Conservation (phyloP, 2,888 invertebrate species). For the Unio pictorum region DNA sequence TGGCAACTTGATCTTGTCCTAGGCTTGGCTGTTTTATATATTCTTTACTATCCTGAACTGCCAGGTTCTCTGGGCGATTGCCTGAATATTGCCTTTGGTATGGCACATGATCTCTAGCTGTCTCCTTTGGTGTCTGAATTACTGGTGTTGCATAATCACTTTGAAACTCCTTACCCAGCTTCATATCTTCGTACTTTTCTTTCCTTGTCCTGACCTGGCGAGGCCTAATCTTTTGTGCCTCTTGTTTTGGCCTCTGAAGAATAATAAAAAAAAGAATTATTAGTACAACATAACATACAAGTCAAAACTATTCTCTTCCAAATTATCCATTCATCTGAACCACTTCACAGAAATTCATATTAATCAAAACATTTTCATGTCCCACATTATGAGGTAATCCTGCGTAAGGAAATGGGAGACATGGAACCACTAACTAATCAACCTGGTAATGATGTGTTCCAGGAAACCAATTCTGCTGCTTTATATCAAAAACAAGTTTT, state of each 20-base stretch:
- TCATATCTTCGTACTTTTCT: slow-evolving; percentile 44
- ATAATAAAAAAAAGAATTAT: too few species aligned
- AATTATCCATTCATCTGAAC: too few species aligned
- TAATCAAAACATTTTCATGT: too few species aligned
- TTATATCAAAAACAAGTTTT: too few species aligned
- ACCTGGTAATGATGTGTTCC: too few species aligned
- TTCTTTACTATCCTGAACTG: slow-evolving; percentile 15
- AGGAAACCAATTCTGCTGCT: too few species aligned
- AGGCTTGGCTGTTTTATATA: slow-evolving; percentile 6
- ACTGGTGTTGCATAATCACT: slow-evolving; percentile 37
- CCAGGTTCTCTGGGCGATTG: slow-evolving; percentile 30
- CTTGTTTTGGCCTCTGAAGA: slow-evolving; percentile 25
- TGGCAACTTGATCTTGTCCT: slow-evolving; percentile 11
- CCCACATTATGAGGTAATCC: too few species aligned
- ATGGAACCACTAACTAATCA: too few species aligned
- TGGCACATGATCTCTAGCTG: slow-evolving; percentile 10
- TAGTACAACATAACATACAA: too few species aligned
- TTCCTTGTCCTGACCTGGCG: slow-evolving; percentile 35
- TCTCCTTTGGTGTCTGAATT: not conserved
- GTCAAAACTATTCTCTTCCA: too few species aligned
- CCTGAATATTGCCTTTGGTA: slow-evolving; percentile 16
- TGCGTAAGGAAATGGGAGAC: too few species aligned
- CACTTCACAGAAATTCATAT: too few species aligned
- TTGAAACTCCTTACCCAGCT: slow-evolving; percentile 52
- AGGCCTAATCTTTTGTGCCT: slow-evolving; percentile 4